Conservation (phyloP, 2,113 vertebrate species). For the Poecile atricapillus region DNA sequence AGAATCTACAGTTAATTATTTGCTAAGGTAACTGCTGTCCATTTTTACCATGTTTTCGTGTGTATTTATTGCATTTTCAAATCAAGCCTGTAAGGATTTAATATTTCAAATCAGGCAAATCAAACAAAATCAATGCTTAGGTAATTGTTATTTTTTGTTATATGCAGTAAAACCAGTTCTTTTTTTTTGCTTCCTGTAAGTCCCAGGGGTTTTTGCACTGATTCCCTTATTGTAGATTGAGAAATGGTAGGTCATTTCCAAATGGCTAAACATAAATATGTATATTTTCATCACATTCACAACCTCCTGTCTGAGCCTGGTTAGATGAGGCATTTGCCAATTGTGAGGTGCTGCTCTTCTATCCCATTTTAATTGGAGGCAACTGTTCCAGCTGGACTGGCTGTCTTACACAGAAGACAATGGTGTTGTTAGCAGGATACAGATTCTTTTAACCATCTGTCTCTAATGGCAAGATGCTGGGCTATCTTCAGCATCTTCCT, state of each 20-base stretch:
- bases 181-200: neutral
- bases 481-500: neutral
- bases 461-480: neutral
- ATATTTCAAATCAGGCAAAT: neutral
- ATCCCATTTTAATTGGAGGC: slow-evolving; percentile 1
- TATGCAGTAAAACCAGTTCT: neutral
- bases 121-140: neutral
- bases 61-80: neutral
- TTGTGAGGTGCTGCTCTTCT: neutral
- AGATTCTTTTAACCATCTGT: slow-evolving; percentile 25
- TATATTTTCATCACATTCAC: neutral
- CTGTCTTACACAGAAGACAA: neutral
- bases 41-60: neutral
- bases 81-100: neutral
- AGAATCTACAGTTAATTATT: neutral
- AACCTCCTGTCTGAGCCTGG: neutral
- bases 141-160: neutral
- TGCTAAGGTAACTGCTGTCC: neutral
- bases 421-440: neutral
- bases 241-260: neutral
- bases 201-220: neutral
- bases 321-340: neutral
- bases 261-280: neutral
- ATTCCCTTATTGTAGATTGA: neutral
- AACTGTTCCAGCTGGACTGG: slow-evolving; percentile 35